Evolutionary conservation across 2,888 invertebrate genomes (phyloP).

Genomic region (Euphydryas editha): DNA sequence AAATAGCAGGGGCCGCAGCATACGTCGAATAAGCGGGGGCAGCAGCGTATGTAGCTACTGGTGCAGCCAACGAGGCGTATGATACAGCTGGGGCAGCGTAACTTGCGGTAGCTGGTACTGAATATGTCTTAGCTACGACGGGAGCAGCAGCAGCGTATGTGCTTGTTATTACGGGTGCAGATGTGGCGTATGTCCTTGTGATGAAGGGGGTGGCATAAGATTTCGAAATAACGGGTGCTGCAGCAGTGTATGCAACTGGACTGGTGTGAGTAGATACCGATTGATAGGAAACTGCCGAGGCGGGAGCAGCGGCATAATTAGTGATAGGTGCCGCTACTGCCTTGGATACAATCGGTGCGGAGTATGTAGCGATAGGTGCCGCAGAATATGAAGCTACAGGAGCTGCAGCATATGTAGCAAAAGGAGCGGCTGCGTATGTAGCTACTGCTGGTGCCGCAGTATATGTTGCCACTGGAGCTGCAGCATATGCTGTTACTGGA

Average conservation of each 20-base stretch:
- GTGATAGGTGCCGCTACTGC: constrained; percentile 69
- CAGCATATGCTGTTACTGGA: constrained; percentile 51
- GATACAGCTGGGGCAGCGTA: constrained; percentile 47
- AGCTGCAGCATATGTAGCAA: constrained; percentile 56
- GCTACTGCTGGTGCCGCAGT: constrained; percentile 67
- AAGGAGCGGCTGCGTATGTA: constrained; percentile 52
- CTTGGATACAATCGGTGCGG: constrained; percentile 60
- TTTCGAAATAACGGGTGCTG: constrained; percentile 61
- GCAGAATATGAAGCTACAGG: constrained; percentile 52
- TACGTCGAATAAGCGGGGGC: constrained; percentile 50
- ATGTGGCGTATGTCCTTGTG: constrained; percentile 44
- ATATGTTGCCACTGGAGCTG: constrained; percentile 45
- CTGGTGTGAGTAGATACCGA: constrained; percentile 45
- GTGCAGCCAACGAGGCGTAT: constrained; percentile 78
- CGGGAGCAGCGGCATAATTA: constrained; percentile 43
- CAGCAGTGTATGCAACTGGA: constrained; percentile 60
- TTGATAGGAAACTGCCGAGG: constrained; percentile 47
- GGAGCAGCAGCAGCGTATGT: constrained; percentile 46
- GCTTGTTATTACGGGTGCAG: constrained; percentile 45
- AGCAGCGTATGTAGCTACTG: constrained; percentile 55
- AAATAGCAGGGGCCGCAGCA: constrained; percentile 46
- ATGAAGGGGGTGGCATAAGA: constrained; percentile 71
- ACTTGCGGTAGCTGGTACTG: constrained; percentile 19
- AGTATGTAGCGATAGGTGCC: constrained; percentile 59
- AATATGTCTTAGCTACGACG: constrained; percentile 32